These are phyloP conservation scores for Cydia splendana DNA, from an alignment of 1,140 invertebrate genomes.

Conservation along the genomic window DNA sequence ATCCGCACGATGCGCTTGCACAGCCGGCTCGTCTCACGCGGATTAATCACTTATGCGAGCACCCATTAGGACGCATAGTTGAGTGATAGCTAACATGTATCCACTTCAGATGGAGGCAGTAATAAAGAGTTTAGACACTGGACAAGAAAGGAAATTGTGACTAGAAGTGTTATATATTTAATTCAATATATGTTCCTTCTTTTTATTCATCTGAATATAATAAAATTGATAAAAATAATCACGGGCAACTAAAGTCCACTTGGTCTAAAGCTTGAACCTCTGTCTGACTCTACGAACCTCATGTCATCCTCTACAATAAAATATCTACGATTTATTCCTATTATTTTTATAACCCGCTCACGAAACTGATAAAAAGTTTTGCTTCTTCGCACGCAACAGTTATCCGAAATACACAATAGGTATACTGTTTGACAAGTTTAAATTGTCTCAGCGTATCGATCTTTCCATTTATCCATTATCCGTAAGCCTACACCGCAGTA, in stretches of 20 bases:
- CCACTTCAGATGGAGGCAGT: neutral
- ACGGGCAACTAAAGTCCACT: no score
- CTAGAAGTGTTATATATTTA: no score
- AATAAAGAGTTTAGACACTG: neutral
- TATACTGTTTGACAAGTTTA: neutral
- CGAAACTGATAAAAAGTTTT: neutral
- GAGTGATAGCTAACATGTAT: neutral
- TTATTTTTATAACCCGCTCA: neutral
- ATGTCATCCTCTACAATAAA: no score
- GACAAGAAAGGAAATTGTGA: no score
- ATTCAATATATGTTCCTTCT: no score
- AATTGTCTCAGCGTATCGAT: neutral
- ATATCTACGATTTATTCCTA: no score
- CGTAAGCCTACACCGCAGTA: slow-evolving; percentile 6
- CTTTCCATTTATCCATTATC: neutral
- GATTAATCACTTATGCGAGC: slow-evolving; percentile 13
- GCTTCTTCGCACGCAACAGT: neutral
- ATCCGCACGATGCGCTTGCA: slow-evolving; percentile 1
- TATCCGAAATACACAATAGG: neutral
- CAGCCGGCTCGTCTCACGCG: neutral
- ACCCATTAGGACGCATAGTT: neutral
- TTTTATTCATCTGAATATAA: no score
- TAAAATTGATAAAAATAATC: no score
- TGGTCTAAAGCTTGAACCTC: no score
- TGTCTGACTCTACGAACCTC: no score